Evolutionary conservation across 1,140 invertebrate species (phyloP).

Genomic region (Eurytemora carolleeae): DNA sequence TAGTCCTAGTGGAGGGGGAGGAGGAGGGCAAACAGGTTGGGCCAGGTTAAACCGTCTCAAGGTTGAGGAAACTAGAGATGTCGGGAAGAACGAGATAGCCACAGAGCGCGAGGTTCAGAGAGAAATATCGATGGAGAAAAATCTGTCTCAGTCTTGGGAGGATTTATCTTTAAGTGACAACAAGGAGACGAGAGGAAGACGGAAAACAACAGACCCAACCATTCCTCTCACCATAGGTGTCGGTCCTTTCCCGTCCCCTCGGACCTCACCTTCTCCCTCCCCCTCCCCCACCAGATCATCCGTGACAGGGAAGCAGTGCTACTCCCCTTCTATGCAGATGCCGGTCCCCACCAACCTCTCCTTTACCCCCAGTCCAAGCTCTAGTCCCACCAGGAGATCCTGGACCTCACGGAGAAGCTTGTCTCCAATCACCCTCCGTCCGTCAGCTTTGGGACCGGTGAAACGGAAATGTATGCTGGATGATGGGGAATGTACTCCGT

Average conservation of each 20-base stretch:
- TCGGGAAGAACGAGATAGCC: neutral
- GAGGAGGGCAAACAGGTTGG: neutral
- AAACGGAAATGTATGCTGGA: neutral
- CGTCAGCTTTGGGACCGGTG: neutral
- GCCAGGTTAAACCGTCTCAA: neutral
- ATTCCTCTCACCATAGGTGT: neutral
- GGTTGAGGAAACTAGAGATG: neutral
- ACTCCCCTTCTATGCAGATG: neutral
- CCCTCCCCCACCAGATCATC: neutral
- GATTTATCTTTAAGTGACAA: neutral
- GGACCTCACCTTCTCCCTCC: neutral
- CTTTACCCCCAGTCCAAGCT: neutral
- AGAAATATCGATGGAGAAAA: neutral
- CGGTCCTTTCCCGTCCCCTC: neutral
- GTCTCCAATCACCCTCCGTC: neutral
- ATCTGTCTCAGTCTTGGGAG: neutral
- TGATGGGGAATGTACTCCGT: neutral
- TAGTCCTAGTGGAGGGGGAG: neutral
- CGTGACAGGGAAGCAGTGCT: neutral
- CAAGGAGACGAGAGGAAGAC: neutral
- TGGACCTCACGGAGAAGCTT: neutral
- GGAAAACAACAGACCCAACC: neutral
- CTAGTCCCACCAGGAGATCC: neutral
- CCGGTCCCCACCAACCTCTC: neutral
- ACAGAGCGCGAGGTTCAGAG: neutral